These are phyloP conservation scores for Pinna nobilis DNA, from an alignment of 1,140 invertebrate genomes.

Conservation along the genomic window DNA sequence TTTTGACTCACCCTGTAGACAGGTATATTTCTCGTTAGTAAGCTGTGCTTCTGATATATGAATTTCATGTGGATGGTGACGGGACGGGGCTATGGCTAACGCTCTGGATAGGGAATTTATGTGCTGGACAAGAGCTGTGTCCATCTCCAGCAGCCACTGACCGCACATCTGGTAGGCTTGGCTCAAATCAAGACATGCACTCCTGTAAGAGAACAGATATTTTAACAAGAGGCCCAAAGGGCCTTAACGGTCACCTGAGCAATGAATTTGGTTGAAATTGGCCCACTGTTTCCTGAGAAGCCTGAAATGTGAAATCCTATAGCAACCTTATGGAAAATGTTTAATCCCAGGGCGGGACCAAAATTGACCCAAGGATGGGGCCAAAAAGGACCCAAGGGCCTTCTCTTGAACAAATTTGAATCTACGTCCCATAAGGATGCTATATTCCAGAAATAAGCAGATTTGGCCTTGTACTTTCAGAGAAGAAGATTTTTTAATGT, in stretches of 20 bases:
- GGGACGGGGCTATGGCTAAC: conserved; percentile 65
- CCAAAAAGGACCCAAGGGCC: too few species aligned
- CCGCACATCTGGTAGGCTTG: conserved; percentile 67
- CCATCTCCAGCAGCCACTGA: conserved; percentile 72
- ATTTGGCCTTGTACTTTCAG: too few species aligned
- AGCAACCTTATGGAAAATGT: too few species aligned
- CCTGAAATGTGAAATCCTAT: neutral
- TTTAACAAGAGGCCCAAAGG: too few species aligned
- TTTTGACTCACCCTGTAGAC: conserved; percentile 65
- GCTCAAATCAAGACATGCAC: conserved; percentile 66
- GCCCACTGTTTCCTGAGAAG: neutral
- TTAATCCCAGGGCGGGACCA: too few species aligned
- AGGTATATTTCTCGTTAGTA: conserved; percentile 58
- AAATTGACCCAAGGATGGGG: too few species aligned
- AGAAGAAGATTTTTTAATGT: too few species aligned
- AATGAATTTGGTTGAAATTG: too few species aligned
- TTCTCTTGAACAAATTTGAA: too few species aligned
- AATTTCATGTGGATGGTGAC: conserved; percentile 73
- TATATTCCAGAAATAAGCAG: too few species aligned
- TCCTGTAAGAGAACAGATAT: conserved; percentile 50
- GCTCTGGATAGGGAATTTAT: conserved; percentile 66
- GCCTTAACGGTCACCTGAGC: too few species aligned
- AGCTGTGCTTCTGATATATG: conserved; percentile 62
- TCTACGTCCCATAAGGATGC: too few species aligned
- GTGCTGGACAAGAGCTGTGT: conserved; percentile 66